phyloP scores from a whole-genome alignment of 1,140 invertebrate genomes.

The Drosophila pandora region DNA sequence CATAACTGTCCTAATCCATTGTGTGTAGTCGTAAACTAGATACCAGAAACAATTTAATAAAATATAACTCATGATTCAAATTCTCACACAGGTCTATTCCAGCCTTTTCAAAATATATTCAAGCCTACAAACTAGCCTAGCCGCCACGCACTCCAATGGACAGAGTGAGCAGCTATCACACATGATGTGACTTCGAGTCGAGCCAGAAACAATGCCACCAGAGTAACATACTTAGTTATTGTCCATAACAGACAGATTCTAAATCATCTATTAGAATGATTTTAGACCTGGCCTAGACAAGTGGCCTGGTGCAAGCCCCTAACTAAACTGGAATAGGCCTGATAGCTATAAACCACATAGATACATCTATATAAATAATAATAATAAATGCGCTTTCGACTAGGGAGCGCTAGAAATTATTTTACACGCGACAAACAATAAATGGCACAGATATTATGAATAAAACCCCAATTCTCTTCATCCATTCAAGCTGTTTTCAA shows the following conservation, averaged over 20 bases:
- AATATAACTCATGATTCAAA: constrained; percentile 13
- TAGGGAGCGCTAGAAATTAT: constrained; percentile 37
- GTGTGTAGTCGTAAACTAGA: constrained; percentile 62
- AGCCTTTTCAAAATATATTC: neutral
- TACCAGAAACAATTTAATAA: constrained; percentile 19
- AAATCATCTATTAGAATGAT: too few relatives aligned
- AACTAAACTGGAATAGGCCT: neutral
- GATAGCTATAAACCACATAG: constrained; percentile 38
- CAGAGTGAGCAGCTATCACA: too few relatives aligned
- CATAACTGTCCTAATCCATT: constrained; percentile 61
- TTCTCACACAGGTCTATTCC: neutral
- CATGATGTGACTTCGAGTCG: too few relatives aligned
- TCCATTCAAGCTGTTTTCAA: neutral
- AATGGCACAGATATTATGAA: constrained; percentile 70
- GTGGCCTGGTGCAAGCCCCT: too few relatives aligned
- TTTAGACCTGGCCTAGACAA: too few relatives aligned
- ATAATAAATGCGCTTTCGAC: constrained; percentile 27
- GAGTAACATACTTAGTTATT: too few relatives aligned
- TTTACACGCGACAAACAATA: constrained; percentile 66
- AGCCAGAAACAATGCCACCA: too few relatives aligned
- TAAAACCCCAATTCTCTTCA: constrained; percentile 29
- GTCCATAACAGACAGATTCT: too few relatives aligned
- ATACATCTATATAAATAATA: constrained; percentile 48
- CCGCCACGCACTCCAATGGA: too few relatives aligned
- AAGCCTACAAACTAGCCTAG: neutral